Base-by-base conservation (phyloP, 2,113 vertebrate species). In the Crotalus horridus region DNA sequence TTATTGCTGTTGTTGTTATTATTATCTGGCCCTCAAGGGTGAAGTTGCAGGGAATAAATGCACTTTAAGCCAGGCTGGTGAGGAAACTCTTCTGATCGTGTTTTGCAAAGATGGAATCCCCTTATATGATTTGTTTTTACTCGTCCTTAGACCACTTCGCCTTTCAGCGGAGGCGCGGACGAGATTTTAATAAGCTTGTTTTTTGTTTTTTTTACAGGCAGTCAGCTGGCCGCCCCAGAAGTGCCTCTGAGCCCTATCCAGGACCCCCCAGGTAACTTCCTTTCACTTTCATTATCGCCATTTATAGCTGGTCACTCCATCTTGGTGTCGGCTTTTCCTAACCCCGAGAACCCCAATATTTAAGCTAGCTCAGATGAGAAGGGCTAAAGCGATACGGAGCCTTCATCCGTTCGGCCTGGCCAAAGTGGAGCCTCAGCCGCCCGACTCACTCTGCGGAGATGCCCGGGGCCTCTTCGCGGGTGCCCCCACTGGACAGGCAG, bases 361-460 rank as follows among this genome's bases (percentile, higher is more conserved):
- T 33, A 39, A 39, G n/a, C 69, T 15, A 39, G 20, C n/a, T 20
- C 15, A 1, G n/a, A 20, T 0, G 15, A 33, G 69, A 81, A 20
- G 8, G 33, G n/a, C n/a, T 39, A 6, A 20, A 20, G 69, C n/a
- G 1, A 20, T 20, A 51, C 48, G 29, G 61, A 64, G 15, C n/a
- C n/a, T 1, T 33, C 15, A 29, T 3, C 69, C n/a, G 13, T 4
- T 69, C 2, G 1, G 2, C n/a, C n/a, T 6, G 13, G n/a, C 6
- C n/a, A 33, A 74, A 33, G n/a, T 2, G 10, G 69, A 81, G 33
- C 69, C 13, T 74, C 13, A 13, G 64, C 33, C 13, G 1, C 13
- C n/a, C 6, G 6, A 39, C 69, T 39, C 6, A 6, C 69, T 33
- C n/a, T 33, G 69, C 1, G 64, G 64, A 2, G 6, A 7, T 74